Base-by-base conservation (phyloP, 1,140 invertebrate species). In the roundworm (Caenorhabditis elegans) region DNA sequence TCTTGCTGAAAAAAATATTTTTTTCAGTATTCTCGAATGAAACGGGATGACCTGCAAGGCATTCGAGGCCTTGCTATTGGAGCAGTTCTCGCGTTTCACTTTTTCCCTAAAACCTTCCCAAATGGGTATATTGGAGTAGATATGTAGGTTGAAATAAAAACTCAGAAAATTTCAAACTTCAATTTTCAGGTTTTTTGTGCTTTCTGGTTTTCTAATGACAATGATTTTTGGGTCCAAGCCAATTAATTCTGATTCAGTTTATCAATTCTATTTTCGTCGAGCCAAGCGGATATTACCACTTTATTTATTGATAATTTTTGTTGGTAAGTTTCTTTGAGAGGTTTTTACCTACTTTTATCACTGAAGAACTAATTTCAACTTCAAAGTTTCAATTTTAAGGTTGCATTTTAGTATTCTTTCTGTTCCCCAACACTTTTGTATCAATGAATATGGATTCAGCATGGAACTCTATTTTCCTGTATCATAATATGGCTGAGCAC, bases 71-170 rank as follows among this genome's bases (percentile, higher is more conserved):
- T 80, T 17, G 79, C 79, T 11, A 75, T 80, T 28, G 47, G 19
- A 13, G 53, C 65, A 0, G 79, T 80, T 28, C 11, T 80, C n/a
- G 34, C 55, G 15, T 80, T 70, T 34, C 79, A 80, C 26, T 80
- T 80, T n/a, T 80, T 53, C 22, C 79, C 79, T 5, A 70, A 28
- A 47, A 34, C 26, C 36, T 80, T 80, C 36, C 65, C 46, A 19
- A 80, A 80, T 49, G 79, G 79, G 17, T 80, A 60, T 80, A 60
- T 80, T 24, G 79, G 79, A 19, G 79, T 80, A 1, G 79, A 80
- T 65, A 80, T 80, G 79, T 80, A 31, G 47, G 79, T 80, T 80
- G 28, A 47, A 39, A 11, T 26, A 43, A 43, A 43, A 43, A n/a
- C n/a, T n/a, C 15, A 43, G 39, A 43, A 5, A 8, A 8, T 39